phyloP scores from a whole-genome alignment of 37 sponge, comb jelly and placozoan species.

The Geodia barretti region DNA sequence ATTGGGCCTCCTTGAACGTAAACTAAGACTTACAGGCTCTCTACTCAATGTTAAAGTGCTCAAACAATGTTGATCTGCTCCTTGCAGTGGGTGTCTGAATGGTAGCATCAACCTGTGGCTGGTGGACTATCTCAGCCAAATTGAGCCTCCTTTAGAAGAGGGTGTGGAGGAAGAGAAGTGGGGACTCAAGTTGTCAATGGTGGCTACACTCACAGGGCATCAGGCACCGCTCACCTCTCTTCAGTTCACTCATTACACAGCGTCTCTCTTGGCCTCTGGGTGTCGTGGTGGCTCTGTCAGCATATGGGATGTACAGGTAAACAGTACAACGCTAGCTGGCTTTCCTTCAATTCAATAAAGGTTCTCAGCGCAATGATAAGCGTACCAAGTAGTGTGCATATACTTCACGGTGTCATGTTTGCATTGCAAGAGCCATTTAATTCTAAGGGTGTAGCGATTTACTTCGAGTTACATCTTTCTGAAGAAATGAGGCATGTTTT shows the following conservation, averaged over 20 bases:
- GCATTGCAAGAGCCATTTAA: no score
- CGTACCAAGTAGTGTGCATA: no score
- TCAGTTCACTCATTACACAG: conserved; percentile 19
- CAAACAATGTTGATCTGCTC: neutral
- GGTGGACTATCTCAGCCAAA: neutral
- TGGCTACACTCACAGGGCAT: conserved; percentile 28
- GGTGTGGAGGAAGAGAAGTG: neutral
- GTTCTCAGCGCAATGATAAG: no score
- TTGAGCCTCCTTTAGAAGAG: neutral
- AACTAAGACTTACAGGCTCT: neutral
- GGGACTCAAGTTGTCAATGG: neutral
- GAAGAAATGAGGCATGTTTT: no score
- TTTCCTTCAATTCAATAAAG: no score
- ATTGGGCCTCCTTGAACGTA: no score
- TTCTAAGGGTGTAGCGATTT: no score
- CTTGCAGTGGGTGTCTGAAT: conserved; percentile 29
- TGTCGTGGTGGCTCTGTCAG: conserved; percentile 67
- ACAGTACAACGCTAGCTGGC: no score
- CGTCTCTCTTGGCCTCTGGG: conserved; percentile 57
- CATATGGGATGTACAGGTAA: conserved; percentile 67
- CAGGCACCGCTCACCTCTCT: conserved; percentile 47
- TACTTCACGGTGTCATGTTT: no score
- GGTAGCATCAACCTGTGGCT: conserved; percentile 42
- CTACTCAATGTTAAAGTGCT: no score
- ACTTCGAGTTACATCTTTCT: no score